Conservation (phyloP, 2,113 vertebrate genomes). For the Cynocephalus volans region DNA sequence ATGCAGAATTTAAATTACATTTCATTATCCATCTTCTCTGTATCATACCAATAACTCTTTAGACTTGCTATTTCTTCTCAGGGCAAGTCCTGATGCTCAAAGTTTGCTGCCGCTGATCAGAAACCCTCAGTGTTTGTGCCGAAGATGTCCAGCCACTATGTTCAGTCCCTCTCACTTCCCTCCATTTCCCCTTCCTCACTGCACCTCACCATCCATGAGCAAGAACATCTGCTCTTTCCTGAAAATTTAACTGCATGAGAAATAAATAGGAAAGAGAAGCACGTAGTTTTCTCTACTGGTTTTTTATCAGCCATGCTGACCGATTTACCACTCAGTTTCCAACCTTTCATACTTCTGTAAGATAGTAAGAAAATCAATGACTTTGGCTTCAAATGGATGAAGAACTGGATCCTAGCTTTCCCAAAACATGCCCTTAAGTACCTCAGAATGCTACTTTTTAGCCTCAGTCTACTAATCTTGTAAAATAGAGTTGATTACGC, state of each 20-base stretch:
- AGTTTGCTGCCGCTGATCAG: neutral
- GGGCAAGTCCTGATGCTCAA: neutral
- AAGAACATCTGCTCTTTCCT: neutral
- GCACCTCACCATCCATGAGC: neutral
- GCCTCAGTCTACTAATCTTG: neutral
- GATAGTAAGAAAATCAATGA: neutral
- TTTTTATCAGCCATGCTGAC: neutral
- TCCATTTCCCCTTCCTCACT: neutral
- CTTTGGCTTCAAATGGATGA: neutral
- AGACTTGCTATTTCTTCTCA: neutral
- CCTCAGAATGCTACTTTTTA: neutral
- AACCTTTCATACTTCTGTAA: neutral
- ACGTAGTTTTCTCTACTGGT: neutral
- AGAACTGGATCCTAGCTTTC: neutral
- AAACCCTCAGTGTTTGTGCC: neutral
- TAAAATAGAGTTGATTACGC: slow-evolving; percentile 24
- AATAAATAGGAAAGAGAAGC: neutral
- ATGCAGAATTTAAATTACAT: slow-evolving; percentile 68
- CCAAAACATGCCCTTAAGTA: neutral
- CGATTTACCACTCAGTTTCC: neutral
- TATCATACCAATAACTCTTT: neutral
- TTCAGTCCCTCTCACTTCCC: neutral
- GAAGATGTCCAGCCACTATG: neutral
- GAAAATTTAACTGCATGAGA: neutral
- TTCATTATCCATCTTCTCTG: slow-evolving; percentile 60